Evolutionary conservation across 2,888 invertebrate genomes (phyloP), one percentile per base, ranked within the genome.

Genomic region (Rhingia rostrata): DNA sequence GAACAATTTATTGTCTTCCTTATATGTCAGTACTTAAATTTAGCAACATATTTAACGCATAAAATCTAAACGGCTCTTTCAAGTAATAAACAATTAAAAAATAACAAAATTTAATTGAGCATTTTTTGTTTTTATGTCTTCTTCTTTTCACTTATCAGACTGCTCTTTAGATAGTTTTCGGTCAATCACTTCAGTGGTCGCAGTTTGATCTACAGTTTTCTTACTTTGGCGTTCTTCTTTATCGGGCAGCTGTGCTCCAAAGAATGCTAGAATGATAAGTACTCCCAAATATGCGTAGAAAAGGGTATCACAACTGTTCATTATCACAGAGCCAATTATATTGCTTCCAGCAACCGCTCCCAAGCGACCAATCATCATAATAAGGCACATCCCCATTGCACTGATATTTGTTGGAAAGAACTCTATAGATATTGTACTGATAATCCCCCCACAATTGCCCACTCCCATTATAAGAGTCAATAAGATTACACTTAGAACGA

Each of bases 341-440:
- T 90, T 90, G 74, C 89, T 89, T 22, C 91, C 91, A 39, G 88
- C 87, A 0, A 90, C 90, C 0, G 91, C 90, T 0, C 91, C 91
- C 67, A 91, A 74, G 7, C 91, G 90, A 1, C 91, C 91, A 47
- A 89, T 80, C 91, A 91, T 91, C 89, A 91, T 88, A 7, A 90
- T 88, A 39, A 92, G 88, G 85, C 91, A 90, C 89, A 91, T 89
- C 54, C 90, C 91, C 91, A 92, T 91, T 43, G 90, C 91, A 87
- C 90, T 91, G 33, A 90, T 88, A 83, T 93, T 92, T n/a, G 94
- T 94, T 2, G 94, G 94, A 75, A 93, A 94, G 73, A 93, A 90
- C 47, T 93, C 93, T 14, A 94, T 93, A 4, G 93, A 91, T 0
- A 94, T 93, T 0, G 94, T 93, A 82, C 93, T 93, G 88, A 94